phyloP scores from a whole-genome alignment of 30 jellyfish, hydroid and myxozoan species.

The Clytia hemisphaerica region DNA sequence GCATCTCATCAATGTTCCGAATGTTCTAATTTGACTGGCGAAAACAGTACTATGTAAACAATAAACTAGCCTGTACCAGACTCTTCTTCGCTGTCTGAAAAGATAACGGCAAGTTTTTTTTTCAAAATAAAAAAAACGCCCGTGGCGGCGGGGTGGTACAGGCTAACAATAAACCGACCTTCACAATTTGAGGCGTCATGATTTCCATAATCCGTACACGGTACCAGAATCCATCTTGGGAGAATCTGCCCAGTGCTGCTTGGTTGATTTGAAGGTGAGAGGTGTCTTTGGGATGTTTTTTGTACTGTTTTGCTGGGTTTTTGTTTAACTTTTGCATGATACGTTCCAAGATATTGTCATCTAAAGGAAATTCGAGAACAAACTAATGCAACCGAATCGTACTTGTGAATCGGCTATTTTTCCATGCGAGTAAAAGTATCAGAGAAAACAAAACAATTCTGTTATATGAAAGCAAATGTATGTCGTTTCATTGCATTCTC shows the following conservation, averaged over 20 bases:
- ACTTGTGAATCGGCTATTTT: no score
- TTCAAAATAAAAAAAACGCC: no score
- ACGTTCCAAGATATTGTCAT: not conserved
- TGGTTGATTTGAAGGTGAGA: slow-evolving; percentile 25
- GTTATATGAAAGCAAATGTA: no score
- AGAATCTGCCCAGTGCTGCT: slow-evolving; percentile 69
- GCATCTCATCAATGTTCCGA: no score
- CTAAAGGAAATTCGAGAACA: not conserved
- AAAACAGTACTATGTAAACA: no score
- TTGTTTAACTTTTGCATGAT: slow-evolving; percentile 14
- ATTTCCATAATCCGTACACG: slow-evolving; percentile 37
- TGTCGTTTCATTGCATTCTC: no score
- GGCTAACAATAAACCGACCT: not conserved
- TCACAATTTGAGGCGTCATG: slow-evolving; percentile 23
- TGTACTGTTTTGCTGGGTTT: slow-evolving; percentile 29
- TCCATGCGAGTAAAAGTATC: no score
- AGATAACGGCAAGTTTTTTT: no score
- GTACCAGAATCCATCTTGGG: slow-evolving; percentile 65
- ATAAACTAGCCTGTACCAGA: no score
- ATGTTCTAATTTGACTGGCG: no score
- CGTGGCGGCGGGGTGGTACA: not conserved
- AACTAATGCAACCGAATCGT: not conserved
- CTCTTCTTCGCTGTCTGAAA: no score
- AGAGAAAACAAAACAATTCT: no score
- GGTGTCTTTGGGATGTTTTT: slow-evolving; percentile 31